Percentiles rank a stretch among this genome's conserved stretches.
Conservation (phyloP, 1,140 invertebrate genomes). For the Drosophila azteca region DNA sequence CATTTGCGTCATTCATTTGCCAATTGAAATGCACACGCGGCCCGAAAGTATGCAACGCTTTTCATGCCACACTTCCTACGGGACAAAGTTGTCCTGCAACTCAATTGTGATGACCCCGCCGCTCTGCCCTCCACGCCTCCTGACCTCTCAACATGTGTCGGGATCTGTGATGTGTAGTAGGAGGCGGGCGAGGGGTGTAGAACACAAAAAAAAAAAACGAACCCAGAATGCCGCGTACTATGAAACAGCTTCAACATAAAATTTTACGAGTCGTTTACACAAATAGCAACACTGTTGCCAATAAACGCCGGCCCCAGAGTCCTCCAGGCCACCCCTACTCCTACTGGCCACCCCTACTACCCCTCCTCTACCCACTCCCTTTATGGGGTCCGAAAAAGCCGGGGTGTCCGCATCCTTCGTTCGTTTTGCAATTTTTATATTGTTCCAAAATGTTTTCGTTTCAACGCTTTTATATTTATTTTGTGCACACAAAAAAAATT, state of each 20-base stretch:
- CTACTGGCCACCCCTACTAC: too few relatives aligned
- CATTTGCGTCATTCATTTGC: constrained; percentile 30
- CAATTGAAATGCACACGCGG: constrained; percentile 21
- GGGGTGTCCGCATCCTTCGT: constrained; percentile 14
- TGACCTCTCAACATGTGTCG: constrained; percentile 40
- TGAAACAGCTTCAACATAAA: constrained; percentile 69
- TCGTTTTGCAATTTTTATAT: constrained; percentile 75
- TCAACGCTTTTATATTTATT: constrained; percentile 78
- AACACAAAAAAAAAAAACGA: constrained; percentile 13
- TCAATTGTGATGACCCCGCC: constrained; percentile 35
- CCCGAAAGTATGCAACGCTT: constrained; percentile 43
- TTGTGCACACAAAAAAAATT: constrained; percentile 55
- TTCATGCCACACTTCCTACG: constrained; percentile 6
- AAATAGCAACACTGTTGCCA: constrained; percentile 81
- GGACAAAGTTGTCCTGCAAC: constrained; percentile 28
- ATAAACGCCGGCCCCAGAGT: constrained; percentile 56
- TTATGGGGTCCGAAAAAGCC: constrained; percentile 2
- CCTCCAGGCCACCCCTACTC: neutral
- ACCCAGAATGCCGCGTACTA: constrained; percentile 28
- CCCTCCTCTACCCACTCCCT: neutral
- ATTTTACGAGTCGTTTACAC: constrained; percentile 81
- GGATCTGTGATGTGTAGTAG: neutral
- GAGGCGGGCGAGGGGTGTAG: neutral
- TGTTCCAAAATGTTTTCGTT: constrained; percentile 79
- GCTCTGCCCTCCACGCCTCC: neutral